Evolutionary conservation across 2,888 invertebrate species (phyloP), one percentile per base, ranked within the genome.

Genomic region (Chrysotoxum bicinctum): DNA sequence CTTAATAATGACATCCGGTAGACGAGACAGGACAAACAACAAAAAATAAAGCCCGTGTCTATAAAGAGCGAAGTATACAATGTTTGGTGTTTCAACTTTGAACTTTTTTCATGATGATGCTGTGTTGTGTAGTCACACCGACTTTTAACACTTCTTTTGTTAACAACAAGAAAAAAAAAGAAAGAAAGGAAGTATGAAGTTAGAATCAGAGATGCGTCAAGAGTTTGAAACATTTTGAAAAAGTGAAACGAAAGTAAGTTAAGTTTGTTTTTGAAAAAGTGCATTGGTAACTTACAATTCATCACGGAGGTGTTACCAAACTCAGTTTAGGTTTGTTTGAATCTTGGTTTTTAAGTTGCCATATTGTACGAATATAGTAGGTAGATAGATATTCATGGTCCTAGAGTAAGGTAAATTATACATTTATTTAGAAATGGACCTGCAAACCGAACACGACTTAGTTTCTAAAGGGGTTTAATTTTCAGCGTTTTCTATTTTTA

Each of bases 1-100:
- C 68, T 76, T 69, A 81, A 81, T 85, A 85, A 81, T 73, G 73
- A 77, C 81, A 81, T 81, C 79, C 84, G 84, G 62, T 30, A 73
- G 81, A 73, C 72, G 76, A 81, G 76, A 77, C 81, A 75, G 62
- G 62, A 50, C 64, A 80, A 72, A 79, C 74, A 84, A 72, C 21
- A 50, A 48, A 40, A 23, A 40, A 35, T 32, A 16, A 30, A 32
- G 10, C 5, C 45, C 40, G 19, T 32, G 40, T 56, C 16, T 40
- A 1, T 2, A 30, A 12, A 62, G 12, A 35, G 1, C 3, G 19
- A 19, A 35, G 14, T 56, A 30, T 45, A 56, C 32, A 21, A 32
- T 40, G 35, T 56, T 68, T 62, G 45, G 45, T 56, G 10, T 56
- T 68, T 68, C 30, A 72, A 26, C 75, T 72, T 50, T 75, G 74